Evolutionary conservation across 2,888 invertebrate genomes (phyloP).

Genomic region (Masnerella sp.): DNA sequence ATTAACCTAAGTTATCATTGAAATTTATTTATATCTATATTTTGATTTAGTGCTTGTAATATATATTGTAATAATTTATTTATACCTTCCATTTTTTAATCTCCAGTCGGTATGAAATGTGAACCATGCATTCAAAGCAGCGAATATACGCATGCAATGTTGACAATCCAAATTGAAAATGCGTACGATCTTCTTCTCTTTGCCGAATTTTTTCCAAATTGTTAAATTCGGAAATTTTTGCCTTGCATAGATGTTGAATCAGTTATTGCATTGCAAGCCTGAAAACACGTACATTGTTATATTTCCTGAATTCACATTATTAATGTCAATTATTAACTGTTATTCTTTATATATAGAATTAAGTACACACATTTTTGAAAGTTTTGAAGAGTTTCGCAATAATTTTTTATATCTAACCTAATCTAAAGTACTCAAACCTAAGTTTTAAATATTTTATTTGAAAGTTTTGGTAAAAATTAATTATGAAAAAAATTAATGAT

Average conservation of each 20-base stretch:
- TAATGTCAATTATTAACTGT: too few species aligned
- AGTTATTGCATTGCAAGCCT: conserved; percentile 25
- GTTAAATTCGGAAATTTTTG: conserved; percentile 28
- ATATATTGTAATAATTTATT: too few species aligned
- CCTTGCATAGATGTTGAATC: conserved; percentile 15
- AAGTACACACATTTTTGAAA: too few species aligned
- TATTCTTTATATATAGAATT: too few species aligned
- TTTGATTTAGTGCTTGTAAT: conserved; percentile 7
- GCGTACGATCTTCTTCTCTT: conserved; percentile 23
- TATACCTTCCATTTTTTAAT: conserved; percentile 22
- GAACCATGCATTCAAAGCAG: conserved; percentile 67
- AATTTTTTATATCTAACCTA: too few species aligned
- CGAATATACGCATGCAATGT: conserved; percentile 58
- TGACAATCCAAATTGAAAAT: conserved; percentile 60
- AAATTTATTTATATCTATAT: conserved; percentile 6
- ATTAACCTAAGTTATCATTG: conserved; percentile 2
- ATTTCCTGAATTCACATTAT: neutral
- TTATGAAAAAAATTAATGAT: too few species aligned
- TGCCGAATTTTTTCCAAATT: conserved; percentile 17
- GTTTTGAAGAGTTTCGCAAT: too few species aligned
- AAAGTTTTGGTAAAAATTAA: too few species aligned
- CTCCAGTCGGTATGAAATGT: conserved; percentile 63
- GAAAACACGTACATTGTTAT: neutral
- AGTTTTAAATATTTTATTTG: too few species aligned
- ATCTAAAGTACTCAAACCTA: too few species aligned